Base-by-base conservation (phyloP, 2,113 vertebrate species). In the Oreocharis arfaki region DNA sequence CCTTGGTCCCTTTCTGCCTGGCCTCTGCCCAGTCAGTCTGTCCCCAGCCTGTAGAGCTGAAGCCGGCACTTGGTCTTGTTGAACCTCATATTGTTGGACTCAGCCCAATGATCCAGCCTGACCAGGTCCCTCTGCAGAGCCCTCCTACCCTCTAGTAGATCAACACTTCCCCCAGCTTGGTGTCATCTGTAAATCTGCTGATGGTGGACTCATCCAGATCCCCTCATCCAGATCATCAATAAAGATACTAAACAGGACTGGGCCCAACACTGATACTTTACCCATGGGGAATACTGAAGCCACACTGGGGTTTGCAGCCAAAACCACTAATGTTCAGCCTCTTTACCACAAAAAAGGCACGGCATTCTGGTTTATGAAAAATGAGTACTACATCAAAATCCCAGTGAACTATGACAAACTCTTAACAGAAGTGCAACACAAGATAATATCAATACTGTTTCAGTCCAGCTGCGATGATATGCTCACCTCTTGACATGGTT, bases 21-120 rank as follows among this genome's bases (percentile, higher is more conserved):
- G 37, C 3, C 1, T 0, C 37, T 44, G 32, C 14, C 9, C 13
- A 42, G 44, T 4, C 21, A 5, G 63, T 12, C 63, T 11, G 12
- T 33, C 7, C 17, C 46, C 32, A 27, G 32, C 21, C 63, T 21
- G 27, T 3, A 86, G 44, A 3, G 1, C 61, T 18, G 32, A 21
- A 76, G 37, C 11, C 0, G 0, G 37, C 14, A 22, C 53, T 18
- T 15, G 21, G 9, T 24, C 61, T 27, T 22, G 9, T 22, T 27
- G 6, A 37, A 59, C 17, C 11, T 44, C 17, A 10, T 2, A 8
- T 13, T n/a, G 35, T 3, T 44, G 33, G 21, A 59, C 17, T 37
- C 1, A 1, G 60, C 28, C n/a, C 50, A 30, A 2, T 3, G 15
- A 56, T 10, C 32, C 53, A 59, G 21, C 17, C 83, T 52, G 37